phyloP scores from a whole-genome alignment of 2,888 invertebrate genomes.

The Caenorhabditis macrosperma region DNA sequence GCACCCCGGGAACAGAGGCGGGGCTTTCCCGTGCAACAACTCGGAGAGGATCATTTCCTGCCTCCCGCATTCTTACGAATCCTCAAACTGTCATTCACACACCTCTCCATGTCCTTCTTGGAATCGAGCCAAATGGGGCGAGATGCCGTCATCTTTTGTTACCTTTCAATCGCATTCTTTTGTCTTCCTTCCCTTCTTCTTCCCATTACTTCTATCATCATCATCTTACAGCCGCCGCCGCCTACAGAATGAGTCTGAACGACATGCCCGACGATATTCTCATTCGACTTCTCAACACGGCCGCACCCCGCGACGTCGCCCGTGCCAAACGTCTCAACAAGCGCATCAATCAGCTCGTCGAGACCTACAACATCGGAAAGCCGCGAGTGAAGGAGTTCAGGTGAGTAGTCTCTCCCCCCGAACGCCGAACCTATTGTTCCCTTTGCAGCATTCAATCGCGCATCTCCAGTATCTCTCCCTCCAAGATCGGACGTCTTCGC shows the following conservation, averaged over 20 bases:
- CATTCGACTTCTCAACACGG: conserved; percentile 40
- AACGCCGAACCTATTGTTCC: background rate
- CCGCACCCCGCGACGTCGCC: conserved; percentile 38
- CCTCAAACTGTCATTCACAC: background rate
- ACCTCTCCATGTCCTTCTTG: background rate
- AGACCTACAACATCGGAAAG: conserved; percentile 48
- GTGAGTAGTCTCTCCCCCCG: background rate
- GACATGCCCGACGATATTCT: conserved; percentile 56
- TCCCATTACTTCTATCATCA: background rate
- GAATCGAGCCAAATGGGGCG: background rate
- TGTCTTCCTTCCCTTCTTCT: background rate
- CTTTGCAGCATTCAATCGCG: conserved; percentile 52
- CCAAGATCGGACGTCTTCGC: conserved; percentile 45
- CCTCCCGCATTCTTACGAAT: no score
- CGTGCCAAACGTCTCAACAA: conserved; percentile 38
- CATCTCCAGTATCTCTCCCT: background rate
- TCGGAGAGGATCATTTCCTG: conserved; percentile 2
- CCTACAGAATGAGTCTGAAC: conserved; percentile 28
- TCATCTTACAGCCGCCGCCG: no score
- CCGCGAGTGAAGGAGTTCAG: conserved; percentile 51
- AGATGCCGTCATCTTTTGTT: no score
- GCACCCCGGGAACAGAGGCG: conserved; percentile 8
- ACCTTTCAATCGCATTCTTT: background rate
- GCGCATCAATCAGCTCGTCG: conserved; percentile 41
- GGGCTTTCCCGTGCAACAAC: background rate